Evolutionary conservation across 2,888 invertebrate species (phyloP).

Genomic region (Dryobota labecula): DNA sequence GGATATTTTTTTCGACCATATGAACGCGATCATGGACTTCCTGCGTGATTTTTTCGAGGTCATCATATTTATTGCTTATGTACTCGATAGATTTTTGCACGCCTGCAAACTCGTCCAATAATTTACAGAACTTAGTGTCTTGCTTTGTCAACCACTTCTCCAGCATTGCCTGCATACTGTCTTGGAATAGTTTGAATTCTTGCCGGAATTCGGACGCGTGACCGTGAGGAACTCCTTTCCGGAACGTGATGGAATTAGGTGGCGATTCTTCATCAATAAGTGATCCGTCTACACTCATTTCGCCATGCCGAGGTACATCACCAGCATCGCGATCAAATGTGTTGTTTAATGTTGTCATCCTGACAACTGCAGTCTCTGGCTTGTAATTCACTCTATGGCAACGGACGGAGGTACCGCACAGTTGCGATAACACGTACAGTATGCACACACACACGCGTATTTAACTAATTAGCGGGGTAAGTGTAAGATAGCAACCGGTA

Average conservation of each 20-base stretch:
- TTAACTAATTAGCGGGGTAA: too few species aligned
- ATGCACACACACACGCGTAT: too few species aligned
- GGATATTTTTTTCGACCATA: neutral
- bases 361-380: too few species aligned
- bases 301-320: neutral
- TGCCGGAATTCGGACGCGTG: neutral
- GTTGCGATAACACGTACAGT: too few species aligned
- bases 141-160: neutral
- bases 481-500: too few species aligned
- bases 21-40: neutral
- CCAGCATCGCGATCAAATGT: neutral
- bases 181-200: neutral
- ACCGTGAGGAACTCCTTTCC: neutral
- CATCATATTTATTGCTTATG: neutral
- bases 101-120: neutral
- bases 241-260: neutral
- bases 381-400: too few species aligned
- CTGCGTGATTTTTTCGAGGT: neutral
- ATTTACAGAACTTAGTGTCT: neutral
- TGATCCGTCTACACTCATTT: neutral
- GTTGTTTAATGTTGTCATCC: too few species aligned
- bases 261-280: neutral
- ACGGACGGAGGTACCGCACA: too few species aligned
- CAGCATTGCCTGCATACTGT: neutral
- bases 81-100: neutral